phyloP scores from a whole-genome alignment of 2,888 invertebrate genomes.

The Ornithoptera priamus region DNA sequence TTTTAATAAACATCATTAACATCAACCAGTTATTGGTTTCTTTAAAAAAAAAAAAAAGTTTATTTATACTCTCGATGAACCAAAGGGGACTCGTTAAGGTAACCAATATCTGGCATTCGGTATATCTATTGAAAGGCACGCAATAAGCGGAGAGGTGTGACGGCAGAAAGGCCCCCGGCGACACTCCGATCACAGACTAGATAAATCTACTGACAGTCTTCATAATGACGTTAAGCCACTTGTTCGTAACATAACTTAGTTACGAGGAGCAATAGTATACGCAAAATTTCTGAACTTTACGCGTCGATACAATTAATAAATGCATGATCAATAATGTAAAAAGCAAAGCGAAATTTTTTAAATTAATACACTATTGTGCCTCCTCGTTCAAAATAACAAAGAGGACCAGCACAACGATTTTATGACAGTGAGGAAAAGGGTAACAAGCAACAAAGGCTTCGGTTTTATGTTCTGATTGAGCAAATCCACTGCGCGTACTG shows the following conservation, averaged over 20 bases:
- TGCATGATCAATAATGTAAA: conserved; percentile 12
- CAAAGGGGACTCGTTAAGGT: conserved; percentile 49
- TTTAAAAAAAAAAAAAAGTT: conserved; percentile 7
- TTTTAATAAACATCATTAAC: neutral
- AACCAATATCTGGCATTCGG: conserved; percentile 59
- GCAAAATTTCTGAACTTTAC: conserved; percentile 23
- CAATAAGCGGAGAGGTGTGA: conserved; percentile 78
- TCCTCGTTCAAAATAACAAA: conserved; percentile 29
- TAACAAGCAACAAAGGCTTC: neutral
- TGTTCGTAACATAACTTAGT: conserved; percentile 53
- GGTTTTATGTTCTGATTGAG: neutral
- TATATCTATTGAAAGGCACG: conserved; percentile 76
- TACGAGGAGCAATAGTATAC: conserved; percentile 48
- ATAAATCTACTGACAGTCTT: conserved; percentile 77
- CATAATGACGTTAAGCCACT: conserved; percentile 65
- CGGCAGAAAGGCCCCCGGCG: conserved; percentile 76
- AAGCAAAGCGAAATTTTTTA: conserved; percentile 24
- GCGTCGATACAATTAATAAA: conserved; percentile 7
- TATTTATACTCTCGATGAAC: conserved; percentile 21
- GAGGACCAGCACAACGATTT: conserved; percentile 31
- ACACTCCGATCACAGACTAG: conserved; percentile 79
- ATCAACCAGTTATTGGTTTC: neutral
- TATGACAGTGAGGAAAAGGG: neutral
- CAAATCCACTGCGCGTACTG: neutral
- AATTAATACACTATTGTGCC: conserved; percentile 29